Evolutionary conservation across 2,797 vertebrate species (phyloP).

Genomic region (Myotis vivesi): DNA sequence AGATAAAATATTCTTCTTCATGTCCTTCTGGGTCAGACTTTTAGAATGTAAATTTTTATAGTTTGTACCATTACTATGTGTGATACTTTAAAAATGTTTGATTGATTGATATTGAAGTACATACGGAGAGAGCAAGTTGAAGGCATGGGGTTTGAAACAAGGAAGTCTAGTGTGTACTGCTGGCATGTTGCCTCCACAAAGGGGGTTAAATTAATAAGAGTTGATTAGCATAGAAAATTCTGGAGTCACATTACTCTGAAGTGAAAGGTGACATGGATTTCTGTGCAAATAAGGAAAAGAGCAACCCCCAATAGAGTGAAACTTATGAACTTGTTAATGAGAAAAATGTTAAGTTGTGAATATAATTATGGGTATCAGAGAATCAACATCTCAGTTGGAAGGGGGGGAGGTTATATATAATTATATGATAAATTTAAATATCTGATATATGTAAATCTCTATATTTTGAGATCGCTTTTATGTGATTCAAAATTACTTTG

Average conservation of each 20-base stretch:
- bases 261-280: neutral
- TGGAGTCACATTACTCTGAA: neutral
- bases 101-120: neutral
- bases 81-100: neutral
- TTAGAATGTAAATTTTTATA: neutral
- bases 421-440: slow-evolving; percentile 7
- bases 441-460: neutral
- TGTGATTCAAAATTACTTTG: neutral
- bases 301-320: neutral
- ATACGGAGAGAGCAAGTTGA: neutral
- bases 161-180: neutral
- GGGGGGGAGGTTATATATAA: neutral
- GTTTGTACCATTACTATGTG: neutral
- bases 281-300: neutral
- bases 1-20: neutral
- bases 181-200: neutral
- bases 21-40: neutral
- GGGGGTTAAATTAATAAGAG: neutral
- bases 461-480: neutral
- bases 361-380: neutral
- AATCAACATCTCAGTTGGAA: neutral
- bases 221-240: neutral
- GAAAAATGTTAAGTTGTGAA: neutral
- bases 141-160: neutral
- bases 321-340: neutral